Evolutionary conservation across 2,797 vertebrate species (phyloP), one percentile per base, ranked within the genome.

Genomic region (Coranthus polyacanthus): DNA sequence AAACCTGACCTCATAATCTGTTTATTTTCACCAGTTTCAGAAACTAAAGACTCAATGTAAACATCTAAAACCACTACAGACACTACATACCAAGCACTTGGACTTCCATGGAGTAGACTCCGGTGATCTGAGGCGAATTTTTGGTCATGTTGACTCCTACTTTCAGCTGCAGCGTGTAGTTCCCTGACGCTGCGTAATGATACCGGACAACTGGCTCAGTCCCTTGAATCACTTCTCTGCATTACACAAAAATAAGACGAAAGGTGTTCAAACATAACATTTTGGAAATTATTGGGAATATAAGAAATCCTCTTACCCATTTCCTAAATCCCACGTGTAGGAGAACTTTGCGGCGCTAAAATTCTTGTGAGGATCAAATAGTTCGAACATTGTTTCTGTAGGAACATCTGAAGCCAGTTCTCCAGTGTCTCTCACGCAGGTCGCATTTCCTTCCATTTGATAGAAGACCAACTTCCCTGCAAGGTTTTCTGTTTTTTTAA

Each of bases 301-400:
- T 9, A 4, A 18, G 11, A 18, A 45, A 12, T 38, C 9, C 15
- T 45, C 38, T 0, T 93, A 97, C 97, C 97, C 95, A 0, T 96
- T 94, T 58, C 96, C 96, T 8, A 97, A 86, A 81, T 95, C 92
- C 96, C 96, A 98, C 1, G 53, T 94, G 54, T 97, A 97, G 61
- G 89, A 90, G 80, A 96, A 96, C 0, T 84, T 85, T 12, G 93
- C 93, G 0, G 67, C 47, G 73, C 89, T 92, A 82, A 95, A 93
- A 75, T 93, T 94, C 81, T 88, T 65, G 15, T 90, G 93, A 0
- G 94, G 95, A 47, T 96, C 95, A 0, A 92, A 93, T 45, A 95
- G 92, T 55, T 93, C 81, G 81, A 98, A 97, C 60, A 93, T 90
- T n/a, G 94, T 86, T 69, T 92, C 80, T 0, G 95, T 95, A 41